These are phyloP conservation scores for Phthorimaea operculella DNA, from an alignment of 1,140 invertebrate species.

Conservation along the genomic window DNA sequence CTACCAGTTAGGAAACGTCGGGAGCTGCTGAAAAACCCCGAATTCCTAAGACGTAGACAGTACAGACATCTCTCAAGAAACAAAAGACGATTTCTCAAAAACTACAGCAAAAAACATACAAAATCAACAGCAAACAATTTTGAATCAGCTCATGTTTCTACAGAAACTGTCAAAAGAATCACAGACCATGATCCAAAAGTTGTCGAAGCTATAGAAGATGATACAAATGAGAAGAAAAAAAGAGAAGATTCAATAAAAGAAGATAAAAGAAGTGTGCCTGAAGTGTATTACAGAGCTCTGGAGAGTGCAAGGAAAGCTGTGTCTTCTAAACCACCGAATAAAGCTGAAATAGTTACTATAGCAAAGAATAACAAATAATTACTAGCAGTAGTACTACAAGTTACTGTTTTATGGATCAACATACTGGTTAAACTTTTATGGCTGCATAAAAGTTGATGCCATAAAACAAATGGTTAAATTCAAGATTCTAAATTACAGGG, in stretches of 20 bases:
- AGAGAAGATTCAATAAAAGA: not conserved
- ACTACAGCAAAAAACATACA: conserved; percentile 26
- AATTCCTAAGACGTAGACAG: too few species aligned
- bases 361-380: too few species aligned
- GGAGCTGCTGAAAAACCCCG: too few species aligned
- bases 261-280: not conserved
- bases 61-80: not conserved
- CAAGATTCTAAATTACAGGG: too few species aligned
- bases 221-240: not conserved
- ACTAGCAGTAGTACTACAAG: too few species aligned
- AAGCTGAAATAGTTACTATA: too few species aligned
- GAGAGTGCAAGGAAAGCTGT: not conserved
- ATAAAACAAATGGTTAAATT: too few species aligned
- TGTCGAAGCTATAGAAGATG: not conserved
- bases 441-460: too few species aligned
- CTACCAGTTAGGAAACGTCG: too few species aligned
- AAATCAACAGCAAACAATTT: conserved; percentile 19
- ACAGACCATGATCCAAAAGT: not conserved
- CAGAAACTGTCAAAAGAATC: not conserved
- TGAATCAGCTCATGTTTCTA: not conserved
- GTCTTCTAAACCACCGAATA: not conserved
- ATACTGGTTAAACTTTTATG: too few species aligned
- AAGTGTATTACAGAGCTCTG: not conserved
- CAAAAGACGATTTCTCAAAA: conserved; percentile 21
- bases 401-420: too few species aligned